Conservation (phyloP, 2,113 vertebrate genomes). For the Malaclemys terrapin region DNA sequence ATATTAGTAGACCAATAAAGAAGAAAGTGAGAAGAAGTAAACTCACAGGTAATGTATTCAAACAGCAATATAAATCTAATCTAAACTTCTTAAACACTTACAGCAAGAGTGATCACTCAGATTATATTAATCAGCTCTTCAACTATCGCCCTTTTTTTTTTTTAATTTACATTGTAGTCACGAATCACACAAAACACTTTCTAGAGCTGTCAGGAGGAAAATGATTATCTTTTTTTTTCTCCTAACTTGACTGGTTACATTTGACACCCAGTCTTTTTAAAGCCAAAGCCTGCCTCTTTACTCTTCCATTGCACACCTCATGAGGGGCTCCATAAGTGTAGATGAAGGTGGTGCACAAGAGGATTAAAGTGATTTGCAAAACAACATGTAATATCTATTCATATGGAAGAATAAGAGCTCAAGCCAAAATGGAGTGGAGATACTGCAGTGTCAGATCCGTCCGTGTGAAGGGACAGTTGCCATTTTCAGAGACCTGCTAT, state of each 20-base stretch:
- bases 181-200: background rate
- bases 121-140: constrained; percentile 33
- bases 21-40: background rate
- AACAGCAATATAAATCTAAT: background rate
- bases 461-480: background rate
- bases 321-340: background rate
- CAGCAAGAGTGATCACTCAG: background rate
- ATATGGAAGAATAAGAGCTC: background rate
- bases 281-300: background rate
- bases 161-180: background rate
- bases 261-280: background rate
- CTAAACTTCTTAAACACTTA: background rate
- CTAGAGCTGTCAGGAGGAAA: background rate
- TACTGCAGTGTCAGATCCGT: background rate
- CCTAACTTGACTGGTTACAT: background rate
- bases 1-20: background rate
- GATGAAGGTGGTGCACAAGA: background rate
- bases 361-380: background rate
- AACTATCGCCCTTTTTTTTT: background rate
- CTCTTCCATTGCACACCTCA: background rate
- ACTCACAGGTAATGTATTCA: background rate
- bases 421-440: background rate
- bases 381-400: background rate
- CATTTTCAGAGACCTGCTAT: background rate
- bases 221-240: background rate